Conservation (phyloP, 53 echinoderm and acorn worm genomes). For the Temnopleurus reevesii region DNA sequence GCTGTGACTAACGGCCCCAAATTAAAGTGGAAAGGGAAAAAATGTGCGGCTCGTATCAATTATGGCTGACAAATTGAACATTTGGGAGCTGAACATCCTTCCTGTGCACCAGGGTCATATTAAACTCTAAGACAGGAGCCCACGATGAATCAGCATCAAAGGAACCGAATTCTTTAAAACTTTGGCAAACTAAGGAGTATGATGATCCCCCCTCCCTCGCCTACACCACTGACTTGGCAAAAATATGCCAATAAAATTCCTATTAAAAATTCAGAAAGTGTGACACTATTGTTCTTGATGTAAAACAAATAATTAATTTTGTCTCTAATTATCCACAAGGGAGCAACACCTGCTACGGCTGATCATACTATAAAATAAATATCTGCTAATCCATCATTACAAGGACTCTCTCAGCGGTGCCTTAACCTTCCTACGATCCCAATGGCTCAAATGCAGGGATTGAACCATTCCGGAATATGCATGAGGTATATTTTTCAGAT, state of each 20-base stretch:
- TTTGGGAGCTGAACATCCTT: conserved; percentile 50
- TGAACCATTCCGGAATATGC: too few species aligned
- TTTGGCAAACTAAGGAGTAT: neutral
- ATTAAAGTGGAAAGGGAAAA: conserved; percentile 7
- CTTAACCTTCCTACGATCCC: too few species aligned
- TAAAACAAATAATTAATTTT: too few species aligned
- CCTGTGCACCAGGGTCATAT: conserved; percentile 37
- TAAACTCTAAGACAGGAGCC: neutral
- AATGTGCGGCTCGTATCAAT: conserved; percentile 42
- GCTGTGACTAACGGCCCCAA: neutral
- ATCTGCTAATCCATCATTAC: too few species aligned
- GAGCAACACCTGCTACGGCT: too few species aligned
- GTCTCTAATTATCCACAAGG: too few species aligned
- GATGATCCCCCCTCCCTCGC: neutral
- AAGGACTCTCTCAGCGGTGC: too few species aligned
- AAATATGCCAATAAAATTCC: neutral
- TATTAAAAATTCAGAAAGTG: neutral
- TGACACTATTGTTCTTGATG: too few species aligned
- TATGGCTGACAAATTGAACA: conserved; percentile 54
- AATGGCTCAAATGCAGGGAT: too few species aligned
- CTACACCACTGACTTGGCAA: neutral
- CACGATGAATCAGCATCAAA: conserved; percentile 19
- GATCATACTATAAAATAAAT: too few species aligned
- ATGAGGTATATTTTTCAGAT: too few species aligned
- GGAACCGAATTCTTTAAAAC: neutral